Evolutionary conservation across 1,140 invertebrate species (phyloP).

Genomic region (Agraylea sexmaculata): DNA sequence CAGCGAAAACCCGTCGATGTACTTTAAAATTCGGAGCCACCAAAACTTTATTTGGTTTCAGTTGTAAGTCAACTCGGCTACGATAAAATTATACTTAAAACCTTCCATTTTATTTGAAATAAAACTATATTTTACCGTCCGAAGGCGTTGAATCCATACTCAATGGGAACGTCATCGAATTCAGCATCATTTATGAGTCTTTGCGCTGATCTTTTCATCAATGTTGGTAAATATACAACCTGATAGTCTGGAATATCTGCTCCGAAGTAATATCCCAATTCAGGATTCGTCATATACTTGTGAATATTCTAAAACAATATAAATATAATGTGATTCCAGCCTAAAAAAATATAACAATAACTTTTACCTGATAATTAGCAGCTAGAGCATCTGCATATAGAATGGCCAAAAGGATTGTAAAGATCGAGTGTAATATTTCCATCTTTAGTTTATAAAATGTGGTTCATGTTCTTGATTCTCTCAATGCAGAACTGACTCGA

Average conservation of each 20-base stretch:
- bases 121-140: conserved; percentile 26
- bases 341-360: too few relatives aligned
- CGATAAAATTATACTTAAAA: conserved; percentile 8
- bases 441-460: too few relatives aligned
- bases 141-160: conserved; percentile 37
- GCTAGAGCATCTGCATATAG: too few relatives aligned
- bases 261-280: conserved; percentile 19
- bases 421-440: too few relatives aligned
- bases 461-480: too few relatives aligned
- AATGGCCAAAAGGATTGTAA: too few relatives aligned
- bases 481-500: too few relatives aligned
- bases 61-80: conserved; percentile 33
- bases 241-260: conserved; percentile 27
- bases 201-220: conserved; percentile 33
- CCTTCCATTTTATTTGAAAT: too few relatives aligned
- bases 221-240: conserved; percentile 34
- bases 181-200: conserved; percentile 20
- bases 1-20: conserved; percentile 22
- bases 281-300: conserved; percentile 19
- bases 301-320: conserved; percentile 17
- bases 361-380: too few relatives aligned
- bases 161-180: conserved; percentile 27
- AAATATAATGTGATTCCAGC: too few relatives aligned
- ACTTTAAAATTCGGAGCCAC: conserved; percentile 34
- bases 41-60: conserved; percentile 35